Percentiles rank a stretch among this genome's conserved stretches.
These are phyloP conservation scores for Megaustenia siamemsis DNA, from an alignment of 2,888 invertebrate genomes.

Conservation along the genomic window DNA sequence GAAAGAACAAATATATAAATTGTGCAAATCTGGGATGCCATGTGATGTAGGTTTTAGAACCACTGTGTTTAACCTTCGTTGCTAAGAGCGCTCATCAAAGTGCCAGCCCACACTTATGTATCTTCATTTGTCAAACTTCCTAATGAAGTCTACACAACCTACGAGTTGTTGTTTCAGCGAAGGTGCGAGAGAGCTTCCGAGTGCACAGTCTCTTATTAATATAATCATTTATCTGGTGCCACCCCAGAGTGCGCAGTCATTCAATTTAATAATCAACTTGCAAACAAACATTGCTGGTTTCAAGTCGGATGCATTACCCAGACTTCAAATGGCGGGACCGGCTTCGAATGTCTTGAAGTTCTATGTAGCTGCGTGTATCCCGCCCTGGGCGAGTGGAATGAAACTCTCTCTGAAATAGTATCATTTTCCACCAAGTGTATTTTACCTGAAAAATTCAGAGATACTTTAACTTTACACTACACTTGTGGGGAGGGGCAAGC, in stretches of 20 bases:
- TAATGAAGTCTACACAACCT: slow-evolving; percentile 23
- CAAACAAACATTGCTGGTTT: slow-evolving; percentile 42
- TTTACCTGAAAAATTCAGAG: too few relatives aligned
- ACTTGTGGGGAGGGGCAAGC: too few relatives aligned
- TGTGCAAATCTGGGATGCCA: too few relatives aligned
- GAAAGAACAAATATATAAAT: too few relatives aligned
- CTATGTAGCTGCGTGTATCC: background rate
- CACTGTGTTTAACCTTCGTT: too few relatives aligned
- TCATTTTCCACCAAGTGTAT: background rate
- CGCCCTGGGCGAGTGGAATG: background rate
- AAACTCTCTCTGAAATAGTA: slow-evolving; percentile 43
- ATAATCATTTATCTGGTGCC: slow-evolving; percentile 23
- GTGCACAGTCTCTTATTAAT: slow-evolving; percentile 38
- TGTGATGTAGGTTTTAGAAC: too few relatives aligned
- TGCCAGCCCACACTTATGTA: slow-evolving; percentile 13
- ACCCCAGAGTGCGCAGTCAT: slow-evolving; percentile 39
- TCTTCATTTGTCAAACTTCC: slow-evolving; percentile 36
- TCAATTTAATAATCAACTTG: slow-evolving; percentile 44
- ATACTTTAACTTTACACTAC: too few relatives aligned
- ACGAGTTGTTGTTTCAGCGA: slow-evolving; percentile 23
- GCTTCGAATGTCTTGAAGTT: background rate
- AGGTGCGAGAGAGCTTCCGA: background rate
- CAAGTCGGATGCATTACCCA: slow-evolving; percentile 20
- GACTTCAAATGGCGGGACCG: slow-evolving; percentile 33
- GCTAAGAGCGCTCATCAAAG: slow-evolving; percentile 5